These are phyloP conservation scores for Lithophane semibrunnea DNA, from an alignment of 2,888 invertebrate genomes.

Conservation along the genomic window DNA sequence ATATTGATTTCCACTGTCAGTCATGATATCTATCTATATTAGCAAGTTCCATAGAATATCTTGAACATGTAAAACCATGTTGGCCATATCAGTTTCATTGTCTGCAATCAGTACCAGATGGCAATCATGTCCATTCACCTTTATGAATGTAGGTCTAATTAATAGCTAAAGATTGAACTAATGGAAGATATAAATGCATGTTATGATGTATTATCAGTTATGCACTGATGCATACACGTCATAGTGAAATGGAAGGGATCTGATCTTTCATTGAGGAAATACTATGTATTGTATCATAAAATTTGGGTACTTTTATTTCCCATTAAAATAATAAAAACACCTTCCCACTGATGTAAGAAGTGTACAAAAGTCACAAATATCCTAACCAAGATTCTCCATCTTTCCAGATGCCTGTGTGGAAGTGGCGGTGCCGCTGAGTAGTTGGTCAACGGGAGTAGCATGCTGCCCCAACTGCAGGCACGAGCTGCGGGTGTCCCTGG, in stretches of 20 bases:
- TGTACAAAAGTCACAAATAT: slow-evolving; percentile 8
- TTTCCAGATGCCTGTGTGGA: slow-evolving; percentile 87
- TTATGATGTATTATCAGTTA: slow-evolving; percentile 10
- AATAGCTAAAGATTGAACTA: slow-evolving; percentile 24
- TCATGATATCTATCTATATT: slow-evolving; percentile 13
- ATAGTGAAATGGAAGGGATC: neutral
- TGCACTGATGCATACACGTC: neutral
- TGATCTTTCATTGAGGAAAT: slow-evolving; percentile 19
- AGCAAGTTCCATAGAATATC: slow-evolving; percentile 29
- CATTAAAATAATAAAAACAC: too few species aligned
- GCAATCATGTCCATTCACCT: slow-evolving; percentile 67
- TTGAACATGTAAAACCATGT: slow-evolving; percentile 14
- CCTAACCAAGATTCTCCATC: slow-evolving; percentile 52
- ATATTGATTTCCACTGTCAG: slow-evolving; percentile 25
- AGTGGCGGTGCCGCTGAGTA: slow-evolving; percentile 84
- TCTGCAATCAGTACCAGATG: slow-evolving; percentile 48
- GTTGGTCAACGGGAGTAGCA: slow-evolving; percentile 87
- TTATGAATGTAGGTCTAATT: slow-evolving; percentile 41
- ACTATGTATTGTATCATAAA: neutral
- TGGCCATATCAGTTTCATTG: slow-evolving; percentile 41
- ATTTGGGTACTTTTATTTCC: neutral
- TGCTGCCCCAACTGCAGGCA: slow-evolving; percentile 94
- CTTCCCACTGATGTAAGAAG: neutral
- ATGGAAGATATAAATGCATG: slow-evolving; percentile 14
- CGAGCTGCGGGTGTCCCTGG: slow-evolving; percentile 85